phyloP scores from a whole-genome alignment of 2,113 vertebrate genomes.

The Peromyscus leucopus region DNA sequence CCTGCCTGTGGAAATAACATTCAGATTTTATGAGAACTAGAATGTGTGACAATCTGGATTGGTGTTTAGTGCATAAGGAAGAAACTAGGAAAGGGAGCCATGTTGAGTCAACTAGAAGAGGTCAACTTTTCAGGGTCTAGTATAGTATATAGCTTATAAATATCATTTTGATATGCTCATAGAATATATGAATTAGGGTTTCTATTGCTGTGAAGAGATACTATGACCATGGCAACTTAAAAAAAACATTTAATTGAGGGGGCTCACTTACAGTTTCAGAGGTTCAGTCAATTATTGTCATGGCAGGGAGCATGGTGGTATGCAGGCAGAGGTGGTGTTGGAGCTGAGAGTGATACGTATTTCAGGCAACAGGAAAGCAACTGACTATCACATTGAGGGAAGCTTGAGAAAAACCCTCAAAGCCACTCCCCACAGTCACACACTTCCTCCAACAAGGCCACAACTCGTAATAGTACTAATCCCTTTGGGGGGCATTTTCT shows the following conservation, averaged over 20 bases:
- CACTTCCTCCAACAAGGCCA: not conserved
- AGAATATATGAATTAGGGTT: not conserved
- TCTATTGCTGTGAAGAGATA: not conserved
- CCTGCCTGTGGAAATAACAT: conserved; percentile 26
- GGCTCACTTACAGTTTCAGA: not conserved
- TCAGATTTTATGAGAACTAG: conserved; percentile 54
- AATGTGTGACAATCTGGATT: conserved; percentile 11
- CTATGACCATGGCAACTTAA: not conserved
- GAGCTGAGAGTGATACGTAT: not conserved
- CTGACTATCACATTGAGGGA: not conserved
- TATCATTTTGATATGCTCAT: not conserved
- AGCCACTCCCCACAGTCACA: not conserved
- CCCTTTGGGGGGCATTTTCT: not conserved
- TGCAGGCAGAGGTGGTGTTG: not conserved
- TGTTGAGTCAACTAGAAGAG: not conserved
- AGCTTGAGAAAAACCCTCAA: not conserved
- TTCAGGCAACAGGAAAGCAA: not conserved
- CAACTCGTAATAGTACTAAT: not conserved
- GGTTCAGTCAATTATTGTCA: not conserved
- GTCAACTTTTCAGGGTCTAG: not conserved
- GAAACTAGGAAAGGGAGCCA: not conserved
- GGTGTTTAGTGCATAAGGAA: not conserved
- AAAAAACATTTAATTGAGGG: not conserved
- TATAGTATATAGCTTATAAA: not conserved
- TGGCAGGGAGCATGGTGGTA: not conserved